phyloP scores from a whole-genome alignment of 2,797 vertebrate species.

The Acestrorhynchus altus region DNA sequence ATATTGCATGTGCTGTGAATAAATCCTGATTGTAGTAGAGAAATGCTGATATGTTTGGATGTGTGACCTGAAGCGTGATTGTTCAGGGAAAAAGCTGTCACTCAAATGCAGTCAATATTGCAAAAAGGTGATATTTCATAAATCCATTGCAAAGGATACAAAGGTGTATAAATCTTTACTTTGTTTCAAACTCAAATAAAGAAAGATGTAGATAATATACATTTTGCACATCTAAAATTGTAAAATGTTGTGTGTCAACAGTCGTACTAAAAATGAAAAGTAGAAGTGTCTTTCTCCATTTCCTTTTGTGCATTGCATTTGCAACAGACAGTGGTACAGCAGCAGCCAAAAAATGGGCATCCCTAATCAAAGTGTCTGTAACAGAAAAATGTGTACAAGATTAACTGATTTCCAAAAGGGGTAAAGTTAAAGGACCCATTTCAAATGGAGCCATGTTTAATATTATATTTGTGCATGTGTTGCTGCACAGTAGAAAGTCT shows the following conservation, averaged over 20 bases:
- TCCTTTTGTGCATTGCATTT: conserved; percentile 6
- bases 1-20: conserved; percentile 20
- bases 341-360: no score
- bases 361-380: no score
- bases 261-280: conserved; percentile 30
- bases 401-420: no score
- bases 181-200: neutral
- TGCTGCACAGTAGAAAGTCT: no score
- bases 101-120: conserved; percentile 39
- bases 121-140: conserved; percentile 36
- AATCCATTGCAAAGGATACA: conserved; percentile 22
- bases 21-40: conserved; percentile 8
- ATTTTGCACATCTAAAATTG: conserved; percentile 35
- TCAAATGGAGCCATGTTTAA: no score
- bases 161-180: conserved; percentile 39
- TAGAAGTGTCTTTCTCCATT: conserved; percentile 16
- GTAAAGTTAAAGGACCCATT: no score
- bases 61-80: conserved; percentile 22
- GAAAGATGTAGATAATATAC: conserved; percentile 35
- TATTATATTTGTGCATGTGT: no score
- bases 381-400: no score
- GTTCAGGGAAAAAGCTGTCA: conserved; percentile 29
- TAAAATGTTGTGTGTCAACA: conserved; percentile 39
- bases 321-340: neutral
- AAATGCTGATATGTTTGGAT: conserved; percentile 11